phyloP scores from a whole-genome alignment of 2,113 vertebrate genomes.

The Zingel zingel region DNA sequence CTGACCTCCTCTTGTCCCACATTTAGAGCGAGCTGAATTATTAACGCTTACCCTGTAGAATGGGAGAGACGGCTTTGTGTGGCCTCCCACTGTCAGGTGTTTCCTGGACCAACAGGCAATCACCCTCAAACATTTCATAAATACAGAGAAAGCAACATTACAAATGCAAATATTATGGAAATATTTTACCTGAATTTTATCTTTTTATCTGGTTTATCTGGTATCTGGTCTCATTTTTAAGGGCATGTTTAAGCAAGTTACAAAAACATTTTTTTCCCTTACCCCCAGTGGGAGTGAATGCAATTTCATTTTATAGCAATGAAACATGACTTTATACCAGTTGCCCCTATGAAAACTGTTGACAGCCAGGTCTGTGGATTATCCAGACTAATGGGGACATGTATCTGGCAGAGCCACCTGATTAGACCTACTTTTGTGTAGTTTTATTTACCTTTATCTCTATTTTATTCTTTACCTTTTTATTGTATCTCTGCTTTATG shows the following conservation, averaged over 20 bases:
- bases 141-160: neutral
- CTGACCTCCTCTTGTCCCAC: slow-evolving; percentile 71
- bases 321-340: too few species aligned
- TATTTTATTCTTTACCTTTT: neutral
- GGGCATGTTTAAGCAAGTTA: neutral
- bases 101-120: slow-evolving; percentile 45
- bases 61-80: slow-evolving; percentile 46
- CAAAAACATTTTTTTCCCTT: neutral
- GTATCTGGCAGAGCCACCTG: too few species aligned
- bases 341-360: neutral
- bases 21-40: slow-evolving; percentile 70
- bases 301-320: neutral
- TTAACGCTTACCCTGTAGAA: slow-evolving; percentile 62
- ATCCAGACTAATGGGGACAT: neutral
- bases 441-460: neutral
- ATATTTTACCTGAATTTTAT: neutral
- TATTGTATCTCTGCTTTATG: neutral
- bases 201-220: too few species aligned
- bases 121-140: neutral
- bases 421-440: neutral
- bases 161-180: neutral
- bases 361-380: neutral
- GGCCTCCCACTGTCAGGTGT: slow-evolving; percentile 61
- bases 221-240: neutral
- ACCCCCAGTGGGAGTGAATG: neutral